phyloP scores from a whole-genome alignment of 92 coral and sea anemone genomes.

The Pocillopora grandis region DNA sequence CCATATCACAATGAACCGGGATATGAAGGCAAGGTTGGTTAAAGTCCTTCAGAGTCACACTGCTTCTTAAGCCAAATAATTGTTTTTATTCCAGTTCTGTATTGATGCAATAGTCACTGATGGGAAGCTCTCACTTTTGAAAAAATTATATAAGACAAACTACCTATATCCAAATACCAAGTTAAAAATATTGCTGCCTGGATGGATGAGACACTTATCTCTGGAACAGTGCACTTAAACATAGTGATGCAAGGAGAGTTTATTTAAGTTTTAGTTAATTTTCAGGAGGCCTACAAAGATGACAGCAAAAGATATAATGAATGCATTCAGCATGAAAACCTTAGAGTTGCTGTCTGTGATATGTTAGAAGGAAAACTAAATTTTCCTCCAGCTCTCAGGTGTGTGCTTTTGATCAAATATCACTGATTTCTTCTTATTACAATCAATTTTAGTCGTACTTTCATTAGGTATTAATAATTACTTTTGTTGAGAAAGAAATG shows the following conservation, averaged over 20 bases:
- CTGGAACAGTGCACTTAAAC: not conserved
- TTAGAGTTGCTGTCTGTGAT: slow-evolving; percentile 41
- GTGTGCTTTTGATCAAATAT: not conserved
- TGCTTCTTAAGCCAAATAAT: not conserved
- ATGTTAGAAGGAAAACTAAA: slow-evolving; percentile 37
- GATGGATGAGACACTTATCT: too few species aligned
- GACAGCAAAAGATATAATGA: slow-evolving; percentile 35
- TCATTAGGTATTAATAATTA: not conserved
- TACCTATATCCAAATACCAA: too few species aligned
- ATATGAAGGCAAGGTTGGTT: slow-evolving; percentile 29
- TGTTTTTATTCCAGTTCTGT: too few species aligned
- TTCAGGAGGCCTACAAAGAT: slow-evolving; percentile 23
- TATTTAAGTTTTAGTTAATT: not conserved
- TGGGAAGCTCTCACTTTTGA: too few species aligned
- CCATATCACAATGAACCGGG: slow-evolving; percentile 47
- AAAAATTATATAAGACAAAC: too few species aligned
- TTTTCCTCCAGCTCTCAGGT: slow-evolving; percentile 23
- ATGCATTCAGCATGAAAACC: slow-evolving; percentile 27
- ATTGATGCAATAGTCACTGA: too few species aligned
- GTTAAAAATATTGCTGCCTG: too few species aligned
- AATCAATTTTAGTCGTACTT: not conserved
- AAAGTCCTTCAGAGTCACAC: not conserved
- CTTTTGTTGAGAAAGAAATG: too few species aligned
- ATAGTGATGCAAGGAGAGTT: not conserved
- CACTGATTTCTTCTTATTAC: not conserved